Base-by-base conservation (phyloP, 1,140 invertebrate genomes). In the Maconellicoccus hirsutus region DNA sequence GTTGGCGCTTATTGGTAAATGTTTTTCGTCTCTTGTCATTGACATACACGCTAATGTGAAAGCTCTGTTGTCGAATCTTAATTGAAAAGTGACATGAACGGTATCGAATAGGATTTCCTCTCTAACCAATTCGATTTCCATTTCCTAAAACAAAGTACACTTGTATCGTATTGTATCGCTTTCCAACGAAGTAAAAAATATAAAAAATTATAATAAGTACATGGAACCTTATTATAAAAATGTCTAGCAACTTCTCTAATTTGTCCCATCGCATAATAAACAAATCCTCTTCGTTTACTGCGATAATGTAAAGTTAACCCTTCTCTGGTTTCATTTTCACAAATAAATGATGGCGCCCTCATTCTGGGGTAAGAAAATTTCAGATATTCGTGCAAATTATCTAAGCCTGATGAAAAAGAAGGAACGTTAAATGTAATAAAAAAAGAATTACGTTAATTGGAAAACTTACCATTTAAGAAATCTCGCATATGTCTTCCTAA, bases 181-280 rank as follows among this genome's bases (percentile, higher is more conserved):
- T 33, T 33, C 12, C 12, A 33, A 3, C 12, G 4, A 12, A 12
- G 42, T 52, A 52, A 19, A 52, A 52, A 16, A 52, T 16, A 19
- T 52, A 52, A 19, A 52, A 33, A 52, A 52, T 19, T 14, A 4
- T 8, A 52, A 52, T 52, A 52, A 52, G 42, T 52, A 52, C 42
- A 52, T 52, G 26, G 70, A 70, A 77, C 75, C 73, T 76, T 76
- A 33, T 75, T 71, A 71, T 76, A 77, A 71, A 74, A 76, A 72
- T 74, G 75, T 70, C 73, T 73, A 0, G 75, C 75, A 66, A 87
- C 87, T 82, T 93, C 89, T 78, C 91, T 85, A 70, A 98, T 96
- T 80, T 98, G 94, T 6, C 96, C 96, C 88, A 96, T 96, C 0
- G 95, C 94, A 77, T 98, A 98, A 79, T 95, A 94, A 1, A 97